Evolutionary conservation across 1,140 invertebrate genomes (phyloP).

Genomic region (Drosophila murphyi): DNA sequence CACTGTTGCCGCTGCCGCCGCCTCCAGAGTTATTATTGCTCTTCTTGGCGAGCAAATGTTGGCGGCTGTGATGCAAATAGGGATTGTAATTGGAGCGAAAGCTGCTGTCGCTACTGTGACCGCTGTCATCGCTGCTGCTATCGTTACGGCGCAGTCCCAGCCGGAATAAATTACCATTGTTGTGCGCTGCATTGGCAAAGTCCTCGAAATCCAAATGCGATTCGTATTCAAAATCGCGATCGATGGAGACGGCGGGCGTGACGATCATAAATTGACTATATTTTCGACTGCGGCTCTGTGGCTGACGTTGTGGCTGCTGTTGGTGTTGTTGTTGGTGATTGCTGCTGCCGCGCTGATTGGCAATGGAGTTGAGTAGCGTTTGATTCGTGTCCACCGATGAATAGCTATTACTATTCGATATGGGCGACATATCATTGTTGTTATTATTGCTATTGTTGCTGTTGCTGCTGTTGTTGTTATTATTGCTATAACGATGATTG

Average conservation of each 20-base stretch:
- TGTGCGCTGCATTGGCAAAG: conserved; percentile 70
- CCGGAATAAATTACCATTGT: conserved; percentile 81
- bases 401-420: conserved; percentile 77
- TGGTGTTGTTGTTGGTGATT: conserved; percentile 35
- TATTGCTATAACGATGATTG: conserved; percentile 50
- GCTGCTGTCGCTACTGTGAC: conserved; percentile 72
- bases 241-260: conserved; percentile 83
- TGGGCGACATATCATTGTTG: conserved; percentile 76
- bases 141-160: conserved; percentile 67
- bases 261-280: conserved; percentile 84
- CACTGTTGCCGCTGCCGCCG: conserved; percentile 2
- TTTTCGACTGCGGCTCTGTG: conserved; percentile 62
- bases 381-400: conserved; percentile 83
- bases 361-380: conserved; percentile 77
- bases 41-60: conserved; percentile 72
- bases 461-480: conserved; percentile 37
- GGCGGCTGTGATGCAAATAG: conserved; percentile 79
- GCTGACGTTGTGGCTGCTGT: conserved; percentile 35
- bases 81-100: conserved; percentile 83
- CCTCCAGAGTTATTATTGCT: conserved; percentile 24
- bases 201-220: conserved; percentile 75
- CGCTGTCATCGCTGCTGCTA: conserved; percentile 74
- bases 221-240: conserved; percentile 79
- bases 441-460: conserved; percentile 52
- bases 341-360: conserved; percentile 55